Conservation (phyloP, 2,888 invertebrate species). For the Leistus spinibarbis region DNA sequence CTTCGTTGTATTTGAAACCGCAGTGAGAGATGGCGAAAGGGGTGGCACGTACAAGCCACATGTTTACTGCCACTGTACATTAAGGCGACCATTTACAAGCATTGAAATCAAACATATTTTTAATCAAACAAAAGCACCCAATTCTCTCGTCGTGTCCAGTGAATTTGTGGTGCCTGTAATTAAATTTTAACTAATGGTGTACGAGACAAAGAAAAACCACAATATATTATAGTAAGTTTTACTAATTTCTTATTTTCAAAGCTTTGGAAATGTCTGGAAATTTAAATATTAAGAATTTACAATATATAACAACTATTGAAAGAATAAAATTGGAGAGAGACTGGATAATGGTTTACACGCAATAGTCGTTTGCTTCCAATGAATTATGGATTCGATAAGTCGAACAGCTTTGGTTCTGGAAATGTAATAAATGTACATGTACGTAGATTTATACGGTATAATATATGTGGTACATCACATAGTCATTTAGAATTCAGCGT, state of each 20-base stretch:
- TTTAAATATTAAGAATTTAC: too few relatives aligned
- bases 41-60: not conserved
- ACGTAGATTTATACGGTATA: not conserved
- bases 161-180: not conserved
- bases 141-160: too few relatives aligned
- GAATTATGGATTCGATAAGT: not conserved
- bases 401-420: not conserved
- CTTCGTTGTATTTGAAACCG: not conserved
- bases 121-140: not conserved
- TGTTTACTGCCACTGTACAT: not conserved
- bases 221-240: too few relatives aligned
- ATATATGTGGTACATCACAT: too few relatives aligned
- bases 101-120: not conserved
- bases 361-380: not conserved
- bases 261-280: too few relatives aligned
- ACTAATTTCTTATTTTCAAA: too few relatives aligned
- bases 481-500: conserved; percentile 4
- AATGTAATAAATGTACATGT: not conserved
- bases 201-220: not conserved
- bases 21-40: not conserved
- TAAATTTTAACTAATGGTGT: not conserved
- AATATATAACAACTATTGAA: too few relatives aligned
- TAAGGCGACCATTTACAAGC: not conserved
- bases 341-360: too few relatives aligned
- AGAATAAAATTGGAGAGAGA: too few relatives aligned